These are phyloP conservation scores for Borostomias antarcticus DNA, from an alignment of 2,797 vertebrate genomes.

Conservation along the genomic window DNA sequence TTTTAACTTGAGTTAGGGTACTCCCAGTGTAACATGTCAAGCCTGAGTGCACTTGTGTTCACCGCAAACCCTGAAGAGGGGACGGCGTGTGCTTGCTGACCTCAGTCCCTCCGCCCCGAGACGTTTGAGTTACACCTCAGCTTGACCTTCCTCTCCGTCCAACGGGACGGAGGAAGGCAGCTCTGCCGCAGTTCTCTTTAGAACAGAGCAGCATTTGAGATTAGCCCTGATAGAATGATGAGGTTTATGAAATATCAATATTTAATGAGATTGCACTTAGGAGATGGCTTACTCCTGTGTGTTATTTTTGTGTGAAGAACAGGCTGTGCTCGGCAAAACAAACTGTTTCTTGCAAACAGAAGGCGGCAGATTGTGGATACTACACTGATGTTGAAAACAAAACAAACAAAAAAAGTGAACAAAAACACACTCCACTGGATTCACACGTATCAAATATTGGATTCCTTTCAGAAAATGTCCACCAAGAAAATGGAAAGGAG, in stretches of 20 bases:
- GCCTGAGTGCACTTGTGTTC: not conserved
- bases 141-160: not conserved
- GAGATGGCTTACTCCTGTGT: not conserved
- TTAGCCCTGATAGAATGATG: not conserved
- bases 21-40: not conserved
- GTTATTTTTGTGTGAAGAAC: not conserved
- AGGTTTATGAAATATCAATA: constrained; percentile 16
- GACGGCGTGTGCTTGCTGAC: not conserved
- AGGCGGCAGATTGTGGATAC: too few relatives aligned
- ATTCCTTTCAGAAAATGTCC: too few relatives aligned
- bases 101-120: too few relatives aligned
- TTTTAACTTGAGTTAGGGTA: not conserved
- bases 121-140: not conserved
- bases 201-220: not conserved
- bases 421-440: too few relatives aligned
- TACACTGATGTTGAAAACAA: too few relatives aligned
- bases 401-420: too few relatives aligned
- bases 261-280: constrained; percentile 5
- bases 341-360: too few relatives aligned
- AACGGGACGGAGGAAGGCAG: not conserved
- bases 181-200: not conserved
- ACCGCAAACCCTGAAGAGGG: not conserved
- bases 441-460: too few relatives aligned
- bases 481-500: too few relatives aligned
- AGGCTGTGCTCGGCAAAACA: not conserved